Conservation (phyloP, 64 coral and sea anemone genomes). For the Montipora cactus region DNA sequence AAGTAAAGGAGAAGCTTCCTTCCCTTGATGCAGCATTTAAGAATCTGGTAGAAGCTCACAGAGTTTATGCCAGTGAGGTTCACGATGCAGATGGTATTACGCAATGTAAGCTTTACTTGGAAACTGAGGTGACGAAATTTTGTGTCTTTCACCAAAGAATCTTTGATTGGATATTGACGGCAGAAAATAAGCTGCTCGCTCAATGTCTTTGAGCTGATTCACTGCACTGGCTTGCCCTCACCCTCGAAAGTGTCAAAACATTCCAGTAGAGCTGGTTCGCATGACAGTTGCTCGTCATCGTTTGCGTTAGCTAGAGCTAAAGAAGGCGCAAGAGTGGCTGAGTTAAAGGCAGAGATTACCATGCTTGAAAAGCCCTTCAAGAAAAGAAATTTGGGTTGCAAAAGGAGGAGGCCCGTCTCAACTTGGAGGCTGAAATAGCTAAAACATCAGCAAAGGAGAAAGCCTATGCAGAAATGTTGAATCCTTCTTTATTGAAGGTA, state of each 20-base stretch:
- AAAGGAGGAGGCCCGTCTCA: background rate
- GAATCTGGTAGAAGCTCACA: background rate
- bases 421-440: background rate
- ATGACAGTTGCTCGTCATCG: background rate
- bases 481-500: too few species aligned
- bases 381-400: slow-evolving; percentile 1
- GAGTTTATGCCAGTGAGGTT: too few species aligned
- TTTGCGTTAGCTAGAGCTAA: background rate
- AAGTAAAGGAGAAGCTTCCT: background rate
- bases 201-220: background rate
- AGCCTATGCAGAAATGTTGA: background rate
- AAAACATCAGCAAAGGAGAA: background rate
- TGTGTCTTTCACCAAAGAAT: too few species aligned
- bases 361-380: background rate
- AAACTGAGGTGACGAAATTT: too few species aligned
- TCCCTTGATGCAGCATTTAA: background rate
- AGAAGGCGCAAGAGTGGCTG: background rate
- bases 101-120: too few species aligned
- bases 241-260: background rate
- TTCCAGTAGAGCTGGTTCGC: background rate
- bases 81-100: too few species aligned
- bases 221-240: background rate
- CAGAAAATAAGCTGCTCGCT: too few species aligned
- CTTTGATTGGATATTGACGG: too few species aligned
- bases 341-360: slow-evolving; percentile 4